These are phyloP conservation scores for Donacobius atricapilla DNA, from an alignment of 2,113 vertebrate species.

Conservation along the genomic window DNA sequence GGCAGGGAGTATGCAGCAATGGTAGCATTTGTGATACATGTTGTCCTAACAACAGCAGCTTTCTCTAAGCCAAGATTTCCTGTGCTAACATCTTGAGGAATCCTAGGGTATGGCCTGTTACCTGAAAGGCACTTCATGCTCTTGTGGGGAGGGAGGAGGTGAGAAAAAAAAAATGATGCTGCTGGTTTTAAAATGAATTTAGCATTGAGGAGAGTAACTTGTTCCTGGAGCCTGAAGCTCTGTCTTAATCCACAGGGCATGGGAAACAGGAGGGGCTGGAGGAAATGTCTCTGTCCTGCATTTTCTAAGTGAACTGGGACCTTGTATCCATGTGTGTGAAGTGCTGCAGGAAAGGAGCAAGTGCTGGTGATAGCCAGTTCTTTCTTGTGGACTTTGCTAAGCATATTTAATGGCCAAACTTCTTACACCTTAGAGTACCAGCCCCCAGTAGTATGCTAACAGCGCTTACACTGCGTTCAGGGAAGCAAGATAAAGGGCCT, in stretches of 20 bases:
- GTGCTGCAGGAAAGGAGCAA: not conserved
- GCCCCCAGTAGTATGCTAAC: not conserved
- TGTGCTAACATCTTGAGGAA: constrained; percentile 14
- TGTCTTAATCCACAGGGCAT: not conserved
- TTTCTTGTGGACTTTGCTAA: not conserved
- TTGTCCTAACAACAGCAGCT: constrained; percentile 43
- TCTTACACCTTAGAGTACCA: not conserved
- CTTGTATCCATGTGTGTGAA: not conserved
- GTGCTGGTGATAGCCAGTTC: not conserved
- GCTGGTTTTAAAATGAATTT: not conserved
- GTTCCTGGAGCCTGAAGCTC: not conserved
- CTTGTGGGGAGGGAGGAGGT: constrained; percentile 1
- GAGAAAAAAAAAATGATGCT: not conserved
- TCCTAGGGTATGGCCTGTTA: constrained; percentile 19
- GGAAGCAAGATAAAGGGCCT: not conserved
- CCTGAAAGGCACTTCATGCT: constrained; percentile 10
- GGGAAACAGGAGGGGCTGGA: not conserved
- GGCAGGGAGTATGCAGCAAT: not conserved
- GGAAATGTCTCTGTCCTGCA: not conserved
- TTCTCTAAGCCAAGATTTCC: constrained; percentile 12
- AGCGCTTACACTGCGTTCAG: not conserved
- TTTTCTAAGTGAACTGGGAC: not conserved
- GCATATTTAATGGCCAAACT: not conserved
- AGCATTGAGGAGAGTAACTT: not conserved
- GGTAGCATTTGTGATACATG: not conserved